These are phyloP conservation scores for Heterotilapia buettikoferi DNA, from an alignment of 2,113 vertebrate species.

Conservation along the genomic window DNA sequence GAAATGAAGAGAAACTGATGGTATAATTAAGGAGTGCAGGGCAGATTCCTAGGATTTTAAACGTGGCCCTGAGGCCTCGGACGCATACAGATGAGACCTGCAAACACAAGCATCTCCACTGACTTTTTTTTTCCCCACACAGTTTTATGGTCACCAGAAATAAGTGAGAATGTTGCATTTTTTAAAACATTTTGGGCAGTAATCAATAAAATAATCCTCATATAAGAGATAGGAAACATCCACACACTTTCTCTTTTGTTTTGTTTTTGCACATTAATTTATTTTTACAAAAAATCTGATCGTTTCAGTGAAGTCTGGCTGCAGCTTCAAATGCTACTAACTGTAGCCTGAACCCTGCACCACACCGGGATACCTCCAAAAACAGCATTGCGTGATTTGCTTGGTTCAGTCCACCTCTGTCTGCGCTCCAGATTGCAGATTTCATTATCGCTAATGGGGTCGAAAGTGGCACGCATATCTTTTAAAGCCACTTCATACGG, in stretches of 20 bases:
- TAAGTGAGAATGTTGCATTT: not conserved
- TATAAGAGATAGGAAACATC: not conserved
- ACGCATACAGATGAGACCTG: not conserved
- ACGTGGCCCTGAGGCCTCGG: not conserved
- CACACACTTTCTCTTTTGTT: not conserved
- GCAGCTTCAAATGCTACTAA: not conserved
- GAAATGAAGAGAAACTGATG: not conserved
- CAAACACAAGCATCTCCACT: not conserved
- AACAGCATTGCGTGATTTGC: not conserved
- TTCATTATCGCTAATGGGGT: not conserved
- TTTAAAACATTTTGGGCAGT: not conserved
- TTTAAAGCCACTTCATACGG: not conserved
- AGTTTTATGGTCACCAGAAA: not conserved
- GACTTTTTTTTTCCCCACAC: not conserved
- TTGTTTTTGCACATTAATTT: not conserved
- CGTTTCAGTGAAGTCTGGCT: not conserved
- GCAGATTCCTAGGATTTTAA: not conserved
- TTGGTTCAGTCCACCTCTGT: not conserved
- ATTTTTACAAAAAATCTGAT: not conserved
- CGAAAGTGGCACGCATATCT: not conserved
- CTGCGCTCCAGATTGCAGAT: not conserved
- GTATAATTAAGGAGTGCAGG: not conserved
- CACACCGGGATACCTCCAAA: not conserved
- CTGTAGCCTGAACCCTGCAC: not conserved
- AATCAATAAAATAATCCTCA: not conserved